Percentiles rank a stretch among this genome's conserved stretches.
These are phyloP conservation scores for Carcina quercana DNA, from an alignment of 2,888 invertebrate species.

Conservation along the genomic window DNA sequence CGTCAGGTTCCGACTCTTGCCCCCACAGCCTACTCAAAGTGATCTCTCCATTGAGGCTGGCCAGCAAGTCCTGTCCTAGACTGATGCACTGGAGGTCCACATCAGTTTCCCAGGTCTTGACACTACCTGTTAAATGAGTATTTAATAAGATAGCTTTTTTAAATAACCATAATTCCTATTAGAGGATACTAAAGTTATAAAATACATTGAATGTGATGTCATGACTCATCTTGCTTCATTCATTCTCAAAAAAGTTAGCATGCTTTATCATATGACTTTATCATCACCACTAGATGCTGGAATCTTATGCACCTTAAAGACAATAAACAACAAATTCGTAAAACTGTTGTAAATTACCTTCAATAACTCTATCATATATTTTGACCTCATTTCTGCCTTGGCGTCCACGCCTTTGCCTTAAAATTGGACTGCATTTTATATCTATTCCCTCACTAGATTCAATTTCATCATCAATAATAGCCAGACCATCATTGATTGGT, in stretches of 20 bases:
- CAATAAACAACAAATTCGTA: background rate
- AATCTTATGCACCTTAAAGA: no score
- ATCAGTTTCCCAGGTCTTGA: constrained; percentile 76
- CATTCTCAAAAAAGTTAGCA: no score
- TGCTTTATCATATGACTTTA: no score
- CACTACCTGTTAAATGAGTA: no score
- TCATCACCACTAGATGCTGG: no score
- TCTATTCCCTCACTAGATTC: constrained; percentile 52
- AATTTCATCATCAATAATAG: constrained; percentile 19
- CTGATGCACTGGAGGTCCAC: constrained; percentile 76
- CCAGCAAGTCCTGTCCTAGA: constrained; percentile 75
- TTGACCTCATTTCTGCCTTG: constrained; percentile 65
- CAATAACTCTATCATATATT: constrained; percentile 66
- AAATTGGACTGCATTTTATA: constrained; percentile 51
- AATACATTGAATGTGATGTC: no score
- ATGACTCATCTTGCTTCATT: no score
- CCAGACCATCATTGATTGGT: constrained; percentile 20
- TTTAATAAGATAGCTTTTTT: no score
- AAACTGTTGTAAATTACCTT: no score
- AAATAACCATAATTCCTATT: no score
- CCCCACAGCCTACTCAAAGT: constrained; percentile 65
- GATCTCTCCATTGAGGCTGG: constrained; percentile 64
- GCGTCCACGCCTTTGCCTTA: constrained; percentile 53
- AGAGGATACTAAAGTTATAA: no score
- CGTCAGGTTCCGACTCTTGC: constrained; percentile 53